A percentile compares a stretch with the other conserved stretches of the same genome.
Conservation (phyloP, 2,797 vertebrate species). For the Catharus ustulatus region DNA sequence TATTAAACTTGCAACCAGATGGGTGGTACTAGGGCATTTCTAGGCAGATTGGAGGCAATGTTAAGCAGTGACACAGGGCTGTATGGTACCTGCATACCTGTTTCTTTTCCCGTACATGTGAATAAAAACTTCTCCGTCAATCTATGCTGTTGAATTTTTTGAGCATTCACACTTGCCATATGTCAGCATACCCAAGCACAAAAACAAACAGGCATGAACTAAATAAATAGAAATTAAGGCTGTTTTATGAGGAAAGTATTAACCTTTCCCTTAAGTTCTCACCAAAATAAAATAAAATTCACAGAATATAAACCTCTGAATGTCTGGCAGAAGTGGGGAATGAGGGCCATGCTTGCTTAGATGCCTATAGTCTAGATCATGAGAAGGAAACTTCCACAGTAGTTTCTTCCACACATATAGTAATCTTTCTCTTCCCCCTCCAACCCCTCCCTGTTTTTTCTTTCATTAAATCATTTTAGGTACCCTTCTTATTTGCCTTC, state of each 20-base stretch:
- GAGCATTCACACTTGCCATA: background rate
- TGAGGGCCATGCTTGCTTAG: constrained; percentile 1
- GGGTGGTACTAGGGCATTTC: background rate
- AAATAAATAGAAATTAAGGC: constrained; percentile 21
- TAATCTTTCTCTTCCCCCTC: background rate
- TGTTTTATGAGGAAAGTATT: background rate
- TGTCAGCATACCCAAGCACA: background rate
- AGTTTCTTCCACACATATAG: constrained; percentile 19
- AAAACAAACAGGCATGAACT: background rate
- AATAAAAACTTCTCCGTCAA: background rate
- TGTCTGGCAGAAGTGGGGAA: constrained; percentile 17
- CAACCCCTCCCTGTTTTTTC: rapidly evolving
- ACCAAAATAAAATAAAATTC: constrained; percentile 58
- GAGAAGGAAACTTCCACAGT: constrained; percentile 18
- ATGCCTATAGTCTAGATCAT: background rate
- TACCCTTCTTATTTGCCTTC: background rate
- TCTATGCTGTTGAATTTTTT: background rate
- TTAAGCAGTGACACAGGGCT: background rate
- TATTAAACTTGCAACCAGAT: background rate
- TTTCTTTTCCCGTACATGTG: background rate
- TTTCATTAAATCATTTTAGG: background rate
- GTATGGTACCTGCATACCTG: background rate
- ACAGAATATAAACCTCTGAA: constrained; percentile 10
- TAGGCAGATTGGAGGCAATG: background rate
- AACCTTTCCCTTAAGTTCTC: background rate